Base-by-base conservation (phyloP, 2,888 invertebrate species). In the Myopa tessellatipennis region DNA sequence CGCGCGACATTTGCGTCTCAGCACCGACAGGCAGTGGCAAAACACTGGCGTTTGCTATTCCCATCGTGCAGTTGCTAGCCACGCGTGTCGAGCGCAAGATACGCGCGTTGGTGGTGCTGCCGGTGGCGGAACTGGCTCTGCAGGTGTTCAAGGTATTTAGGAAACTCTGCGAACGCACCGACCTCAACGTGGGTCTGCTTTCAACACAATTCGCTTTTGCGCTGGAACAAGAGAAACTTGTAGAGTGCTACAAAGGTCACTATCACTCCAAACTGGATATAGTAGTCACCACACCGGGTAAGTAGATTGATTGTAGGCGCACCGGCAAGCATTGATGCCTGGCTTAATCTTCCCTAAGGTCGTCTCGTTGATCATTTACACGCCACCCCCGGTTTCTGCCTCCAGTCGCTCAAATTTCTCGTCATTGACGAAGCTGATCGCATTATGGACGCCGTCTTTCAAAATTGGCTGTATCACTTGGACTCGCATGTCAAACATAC, bases 21-120 rank as follows among this genome's bases (percentile, higher is more conserved):
- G 98, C 98, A 26, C 98, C 99, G 0, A 99, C 99, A 3, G 98
- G 98, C 26, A 98, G 98, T 90, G 99, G 99, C 34, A 99, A 99
- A 91, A 99, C 99, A 1, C 90, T 99, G 78, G 94, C 98, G 4
- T 99, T 96, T 92, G 96, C 96, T 70, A 90, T 99, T 80, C 99
- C 99, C 8, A 93, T 98, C 69, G 90, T 98, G 58, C 95, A 97
- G 90, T 91, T 88, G 75, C 86, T 96, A 79, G 76, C 83, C 0
- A 91, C 91, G 84, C 88, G 90, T 74, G 90, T 93, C 45, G 92
- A 93, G 4, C 91, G 92, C 74, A 92, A 92, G 85, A 91, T 96
- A 40, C 91, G 96, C 82, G 98, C 97, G 26, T 89, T 99, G 78
- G 92, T 98, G n/a, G 94, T 99, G 38, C 90, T 98, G 78, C 99